Evolutionary conservation across 2,113 vertebrate genomes (phyloP), one percentile per base, ranked within the genome.

Genomic region (Chaetodon auriga): DNA sequence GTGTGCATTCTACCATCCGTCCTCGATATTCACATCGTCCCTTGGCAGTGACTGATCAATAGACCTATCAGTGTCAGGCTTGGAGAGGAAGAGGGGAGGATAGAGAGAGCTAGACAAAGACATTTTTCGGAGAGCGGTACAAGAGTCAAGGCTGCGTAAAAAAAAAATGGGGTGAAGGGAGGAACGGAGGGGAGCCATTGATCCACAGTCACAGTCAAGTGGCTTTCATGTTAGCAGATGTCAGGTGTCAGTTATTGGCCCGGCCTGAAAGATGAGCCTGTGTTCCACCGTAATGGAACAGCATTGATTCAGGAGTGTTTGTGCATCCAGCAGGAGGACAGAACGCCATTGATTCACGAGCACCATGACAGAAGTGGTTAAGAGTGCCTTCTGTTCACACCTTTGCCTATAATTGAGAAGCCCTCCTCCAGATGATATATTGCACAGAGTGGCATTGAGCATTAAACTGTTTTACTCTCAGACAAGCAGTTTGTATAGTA

Each of bases 161-260:
- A 80, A 75, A 55, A 81, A 80, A 72, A 19, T 51, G 68, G 61
- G 68, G 61, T 30, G 41, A 65, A 45, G 71, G 63, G 68, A 85
- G 25, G 63, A 75, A 77, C 21, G 74, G 61, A 81, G 78, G 64
- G 63, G 64, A 57, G 76, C 53, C 86, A 94, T 92, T 90, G 92
- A 94, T 92, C 79, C 72, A 55, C 81, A 83, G 85, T 84, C 90
- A 81, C 87, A 87, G 82, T 93, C 93, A 92, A 93, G 91, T 93
- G 90, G 82, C 90, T 84, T 90, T 87, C 91, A 86, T 94, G 92
- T 95, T 91, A 93, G 92, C 93, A 93, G 92, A 93, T 94, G 94
- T 94, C 92, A 91, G 89, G 88, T 92, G 93, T 92, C 93, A 85
- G 90, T 86, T 85, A 86, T 92, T 92, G 87, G 89, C 83, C 62